Conservation (phyloP, 2,113 vertebrate genomes). For the Xenopus tropicalis region DNA sequence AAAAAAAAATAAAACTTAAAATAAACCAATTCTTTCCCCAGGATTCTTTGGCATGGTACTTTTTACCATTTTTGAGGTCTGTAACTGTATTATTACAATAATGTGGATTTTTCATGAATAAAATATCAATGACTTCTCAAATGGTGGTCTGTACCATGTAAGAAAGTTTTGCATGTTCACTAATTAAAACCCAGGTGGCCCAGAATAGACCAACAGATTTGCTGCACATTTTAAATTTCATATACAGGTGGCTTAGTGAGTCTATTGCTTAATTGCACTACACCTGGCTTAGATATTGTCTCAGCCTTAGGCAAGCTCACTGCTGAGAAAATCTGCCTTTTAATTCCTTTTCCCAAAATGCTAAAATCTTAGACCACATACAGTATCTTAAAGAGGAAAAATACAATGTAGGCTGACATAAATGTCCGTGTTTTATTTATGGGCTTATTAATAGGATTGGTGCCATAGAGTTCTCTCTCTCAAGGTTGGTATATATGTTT, state of each 20-base stretch:
- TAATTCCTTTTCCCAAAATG: not conserved
- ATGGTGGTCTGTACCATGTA: conserved; percentile 11
- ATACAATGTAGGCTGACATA: not conserved
- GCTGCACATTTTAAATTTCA: conserved; percentile 2
- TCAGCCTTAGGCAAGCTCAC: not conserved
- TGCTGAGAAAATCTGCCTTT: not conserved
- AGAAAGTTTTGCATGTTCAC: conserved; percentile 20
- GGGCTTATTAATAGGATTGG: not conserved
- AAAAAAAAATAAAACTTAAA: not conserved
- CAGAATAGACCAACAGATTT: not conserved
- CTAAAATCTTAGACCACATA: not conserved
- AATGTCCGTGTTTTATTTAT: not conserved
- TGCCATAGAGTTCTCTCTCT: not conserved
- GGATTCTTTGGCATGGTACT: not conserved
- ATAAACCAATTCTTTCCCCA: not conserved
- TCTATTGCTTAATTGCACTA: conserved; percentile 2
- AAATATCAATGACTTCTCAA: conserved; percentile 3
- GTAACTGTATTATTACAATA: not conserved
- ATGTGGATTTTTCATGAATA: not conserved
- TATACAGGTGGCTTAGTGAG: conserved; percentile 8
- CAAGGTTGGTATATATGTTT: not conserved
- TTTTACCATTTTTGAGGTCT: not conserved
- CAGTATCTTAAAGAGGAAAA: not conserved
- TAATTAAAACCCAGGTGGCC: conserved; percentile 25
- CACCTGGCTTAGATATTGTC: not conserved